Conservation (phyloP, 1,140 invertebrate species). For the Archivesica marissinica region DNA sequence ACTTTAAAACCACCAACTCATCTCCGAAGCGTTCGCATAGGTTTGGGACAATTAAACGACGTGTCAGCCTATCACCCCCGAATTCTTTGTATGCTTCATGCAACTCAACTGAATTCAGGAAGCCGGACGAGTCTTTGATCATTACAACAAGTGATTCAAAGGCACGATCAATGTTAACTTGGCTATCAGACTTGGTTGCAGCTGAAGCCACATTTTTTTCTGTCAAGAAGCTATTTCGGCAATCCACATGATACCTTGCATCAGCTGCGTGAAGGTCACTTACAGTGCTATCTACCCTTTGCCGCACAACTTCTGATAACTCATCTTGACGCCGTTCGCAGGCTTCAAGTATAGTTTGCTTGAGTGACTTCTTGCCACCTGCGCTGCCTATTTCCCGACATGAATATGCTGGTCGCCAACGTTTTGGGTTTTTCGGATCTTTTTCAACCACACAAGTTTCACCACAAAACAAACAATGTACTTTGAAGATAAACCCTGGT, state of each 20-base stretch:
- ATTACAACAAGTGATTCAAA: not conserved
- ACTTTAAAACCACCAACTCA: constrained; percentile 32
- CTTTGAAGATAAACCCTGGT: not conserved
- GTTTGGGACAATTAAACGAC: not conserved
- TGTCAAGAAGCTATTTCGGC: not conserved
- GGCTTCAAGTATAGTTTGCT: constrained; percentile 15
- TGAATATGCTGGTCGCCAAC: constrained; percentile 10
- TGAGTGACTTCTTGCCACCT: not conserved
- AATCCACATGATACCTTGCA: constrained; percentile 43
- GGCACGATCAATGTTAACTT: no score
- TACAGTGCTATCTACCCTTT: not conserved
- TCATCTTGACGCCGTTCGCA: not conserved
- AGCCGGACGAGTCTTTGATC: not conserved
- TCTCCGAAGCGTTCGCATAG: constrained; percentile 15
- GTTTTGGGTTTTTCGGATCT: not conserved
- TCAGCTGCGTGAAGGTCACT: constrained; percentile 51
- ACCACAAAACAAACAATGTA: constrained; percentile 45
- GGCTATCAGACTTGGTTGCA: not conserved
- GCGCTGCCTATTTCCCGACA: not conserved
- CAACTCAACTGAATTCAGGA: constrained; percentile 51
- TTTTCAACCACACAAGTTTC: not conserved
- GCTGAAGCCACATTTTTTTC: not conserved
- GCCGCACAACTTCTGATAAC: not conserved
- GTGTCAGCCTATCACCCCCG: constrained; percentile 21
- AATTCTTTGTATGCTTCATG: constrained; percentile 1